Conservation (phyloP, 2,113 vertebrate genomes). For the Erpornis zantholeuca region DNA sequence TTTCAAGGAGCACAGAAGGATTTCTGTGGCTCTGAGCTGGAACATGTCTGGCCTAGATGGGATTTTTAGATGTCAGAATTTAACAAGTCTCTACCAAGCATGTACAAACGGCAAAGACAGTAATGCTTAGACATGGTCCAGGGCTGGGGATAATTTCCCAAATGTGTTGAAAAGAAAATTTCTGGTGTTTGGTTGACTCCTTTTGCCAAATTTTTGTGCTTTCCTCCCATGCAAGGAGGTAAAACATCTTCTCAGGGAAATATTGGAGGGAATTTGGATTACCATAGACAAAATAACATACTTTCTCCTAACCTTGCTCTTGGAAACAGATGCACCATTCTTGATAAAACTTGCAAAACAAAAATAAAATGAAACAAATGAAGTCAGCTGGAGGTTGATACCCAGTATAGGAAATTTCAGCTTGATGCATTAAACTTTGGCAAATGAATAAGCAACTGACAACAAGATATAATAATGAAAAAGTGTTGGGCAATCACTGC, state of each 20-base stretch:
- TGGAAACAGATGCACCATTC: neutral
- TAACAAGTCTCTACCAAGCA: neutral
- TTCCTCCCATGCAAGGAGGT: neutral
- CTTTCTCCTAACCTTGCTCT: conserved; percentile 52
- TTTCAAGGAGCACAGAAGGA: neutral
- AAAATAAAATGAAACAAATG: conserved; percentile 4
- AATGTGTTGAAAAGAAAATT: conserved; percentile 21
- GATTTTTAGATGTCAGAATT: conserved; percentile 6
- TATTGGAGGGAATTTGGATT: neutral
- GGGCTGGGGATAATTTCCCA: neutral
- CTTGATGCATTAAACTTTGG: conserved; percentile 50
- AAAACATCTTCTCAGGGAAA: neutral
- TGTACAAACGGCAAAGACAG: neutral
- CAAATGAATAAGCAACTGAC: conserved; percentile 56
- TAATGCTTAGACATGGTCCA: neutral
- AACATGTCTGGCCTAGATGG: neutral
- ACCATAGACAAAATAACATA: conserved; percentile 50
- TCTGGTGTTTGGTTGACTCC: neutral
- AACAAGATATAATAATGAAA: conserved; percentile 50
- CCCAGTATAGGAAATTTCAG: neutral
- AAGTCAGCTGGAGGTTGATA: neutral
- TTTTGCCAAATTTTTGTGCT: neutral
- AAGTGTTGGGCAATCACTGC: conserved; percentile 49
- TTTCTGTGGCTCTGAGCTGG: neutral
- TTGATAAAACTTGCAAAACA: conserved; percentile 46